Conservation (phyloP, 2,797 vertebrate genomes). For the Vireo griseus region DNA sequence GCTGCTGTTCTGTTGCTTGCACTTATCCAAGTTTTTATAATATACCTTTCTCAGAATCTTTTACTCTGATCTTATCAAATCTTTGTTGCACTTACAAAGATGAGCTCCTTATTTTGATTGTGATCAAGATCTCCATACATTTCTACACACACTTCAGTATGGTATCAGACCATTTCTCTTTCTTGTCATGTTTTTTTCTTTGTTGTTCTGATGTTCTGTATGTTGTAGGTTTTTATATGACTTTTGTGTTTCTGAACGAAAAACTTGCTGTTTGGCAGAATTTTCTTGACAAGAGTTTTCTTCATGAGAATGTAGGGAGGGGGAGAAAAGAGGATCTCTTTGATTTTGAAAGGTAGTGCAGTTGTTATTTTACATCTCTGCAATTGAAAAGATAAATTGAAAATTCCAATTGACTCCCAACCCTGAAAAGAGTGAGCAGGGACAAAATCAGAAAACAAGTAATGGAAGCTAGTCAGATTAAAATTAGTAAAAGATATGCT, state of each 20-base stretch:
- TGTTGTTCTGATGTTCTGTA: background rate
- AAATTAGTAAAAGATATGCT: background rate
- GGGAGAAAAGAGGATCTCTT: background rate
- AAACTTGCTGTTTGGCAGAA: background rate
- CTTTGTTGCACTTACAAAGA: background rate
- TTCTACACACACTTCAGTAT: background rate
- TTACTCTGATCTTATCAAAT: background rate
- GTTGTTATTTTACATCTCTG: constrained; percentile 3
- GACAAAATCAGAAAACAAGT: background rate
- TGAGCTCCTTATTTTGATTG: background rate
- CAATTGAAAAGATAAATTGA: background rate
- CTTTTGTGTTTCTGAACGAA: background rate
- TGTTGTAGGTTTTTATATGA: background rate
- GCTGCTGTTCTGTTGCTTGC: background rate
- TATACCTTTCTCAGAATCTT: background rate
- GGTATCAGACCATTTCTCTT: background rate
- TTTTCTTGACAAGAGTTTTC: background rate
- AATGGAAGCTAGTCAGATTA: background rate
- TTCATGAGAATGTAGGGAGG: background rate
- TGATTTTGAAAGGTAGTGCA: background rate
- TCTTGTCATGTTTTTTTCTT: background rate
- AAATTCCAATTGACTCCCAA: background rate
- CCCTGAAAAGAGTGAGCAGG: background rate
- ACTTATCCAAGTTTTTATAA: background rate
- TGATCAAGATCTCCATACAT: background rate